Base-by-base conservation (phyloP, 1,140 invertebrate species). In the Drosophila repleta region DNA sequence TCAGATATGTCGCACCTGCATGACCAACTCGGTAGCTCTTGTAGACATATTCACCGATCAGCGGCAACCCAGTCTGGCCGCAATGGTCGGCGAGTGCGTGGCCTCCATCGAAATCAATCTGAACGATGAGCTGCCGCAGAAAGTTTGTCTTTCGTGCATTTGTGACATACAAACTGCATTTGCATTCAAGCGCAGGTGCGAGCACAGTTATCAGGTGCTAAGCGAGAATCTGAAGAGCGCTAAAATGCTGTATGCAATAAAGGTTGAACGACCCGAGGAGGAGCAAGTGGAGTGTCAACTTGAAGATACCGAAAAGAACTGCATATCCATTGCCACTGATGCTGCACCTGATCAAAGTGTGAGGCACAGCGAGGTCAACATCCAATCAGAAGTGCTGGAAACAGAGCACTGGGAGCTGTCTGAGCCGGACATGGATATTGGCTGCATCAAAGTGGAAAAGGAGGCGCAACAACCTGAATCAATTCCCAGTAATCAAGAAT, bases 31-130 rank as follows among this genome's bases (percentile, higher is more conserved):
- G 7, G 52, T 29, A 5, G 62, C 46, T 29, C 35, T 71, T 1
- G 3, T 71, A 13, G 46, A 71, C 39, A 71, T 71, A 71, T 71
- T 71, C n/a, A 20, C 61, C 11, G 67, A 71, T 37, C 35, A 46
- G 17, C 4, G 37, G 17, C 4, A 45, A 13, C 62, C 68, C 3
- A 57, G 37, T 29, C 29, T 71, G 5, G 15, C 53, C 4, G 26
- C 32, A 5, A 71, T 71, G 62, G 20, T 71, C 0, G 35, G 49
- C 5, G 53, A 65, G n/a, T 65, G 62, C 15, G 26, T 71, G 1
- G 53, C 21, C 45, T 39, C 15, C 20, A 21, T 46, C 7, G 37
- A 57, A 6, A 71, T 65, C 8, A 43, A 35, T 17, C 8, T 13
- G 0, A 39, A 58, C 4, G 62, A 71, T 45, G 26, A 43, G 13